phyloP scores from a whole-genome alignment of 2,888 invertebrate species.

The Leucozona laternaria region DNA sequence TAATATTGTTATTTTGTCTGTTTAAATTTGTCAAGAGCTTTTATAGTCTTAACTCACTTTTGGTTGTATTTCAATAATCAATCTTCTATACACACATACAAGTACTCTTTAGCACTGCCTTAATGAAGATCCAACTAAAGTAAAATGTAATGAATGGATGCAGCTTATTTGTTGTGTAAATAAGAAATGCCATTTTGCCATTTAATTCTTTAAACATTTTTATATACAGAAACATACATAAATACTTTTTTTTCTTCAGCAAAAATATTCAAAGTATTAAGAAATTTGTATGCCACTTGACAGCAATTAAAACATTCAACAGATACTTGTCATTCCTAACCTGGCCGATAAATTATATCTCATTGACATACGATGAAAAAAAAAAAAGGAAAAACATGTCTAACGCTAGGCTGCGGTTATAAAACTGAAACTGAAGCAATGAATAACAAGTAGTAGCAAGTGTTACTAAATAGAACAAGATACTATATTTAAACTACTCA shows the following conservation, averaged over 20 bases:
- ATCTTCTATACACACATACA: not conserved
- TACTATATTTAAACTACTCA: constrained; percentile 47
- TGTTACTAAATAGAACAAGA: constrained; percentile 56
- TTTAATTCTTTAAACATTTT: not conserved
- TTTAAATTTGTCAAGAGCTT: not conserved
- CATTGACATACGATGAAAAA: not conserved
- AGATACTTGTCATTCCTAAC: constrained; percentile 21
- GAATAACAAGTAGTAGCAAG: constrained; percentile 42
- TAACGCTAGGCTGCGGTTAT: constrained; percentile 13
- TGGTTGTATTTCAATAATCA: constrained; percentile 15
- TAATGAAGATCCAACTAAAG: not conserved
- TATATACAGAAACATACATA: no score
- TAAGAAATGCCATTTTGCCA: not conserved
- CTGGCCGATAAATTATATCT: constrained; percentile 4
- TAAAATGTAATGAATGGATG: constrained; percentile 15
- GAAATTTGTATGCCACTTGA: constrained; percentile 29
- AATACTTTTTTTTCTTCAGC: not conserved
- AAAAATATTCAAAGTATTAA: constrained; percentile 5
- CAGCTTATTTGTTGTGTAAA: not conserved
- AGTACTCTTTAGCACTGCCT: not conserved
- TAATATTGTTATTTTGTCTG: not conserved
- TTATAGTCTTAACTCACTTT: constrained; percentile 1
- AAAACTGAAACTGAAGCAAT: not conserved
- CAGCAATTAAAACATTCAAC: constrained; percentile 41
- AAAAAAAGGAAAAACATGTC: constrained; percentile 5